phyloP scores from a whole-genome alignment of 1,140 invertebrate genomes.

The Spodoptera litura region DNA sequence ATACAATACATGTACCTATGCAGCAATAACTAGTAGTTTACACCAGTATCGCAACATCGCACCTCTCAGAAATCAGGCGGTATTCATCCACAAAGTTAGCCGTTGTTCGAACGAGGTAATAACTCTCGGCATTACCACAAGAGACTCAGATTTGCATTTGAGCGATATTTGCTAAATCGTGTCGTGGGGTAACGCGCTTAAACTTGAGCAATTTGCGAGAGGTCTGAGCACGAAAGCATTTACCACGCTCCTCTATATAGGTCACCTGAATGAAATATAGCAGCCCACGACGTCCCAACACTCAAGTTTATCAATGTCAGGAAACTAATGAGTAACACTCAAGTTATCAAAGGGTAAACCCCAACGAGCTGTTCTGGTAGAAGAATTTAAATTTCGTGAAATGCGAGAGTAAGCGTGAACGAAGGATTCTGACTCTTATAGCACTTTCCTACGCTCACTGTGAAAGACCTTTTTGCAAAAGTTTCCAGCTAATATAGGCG shows the following conservation, averaged over 20 bases:
- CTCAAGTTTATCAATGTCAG: slow-evolving; percentile 37
- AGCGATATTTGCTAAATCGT: slow-evolving; percentile 60
- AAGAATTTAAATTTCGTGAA: slow-evolving; percentile 34
- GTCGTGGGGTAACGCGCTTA: slow-evolving; percentile 53
- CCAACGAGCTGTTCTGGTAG: slow-evolving; percentile 25
- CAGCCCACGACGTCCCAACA: slow-evolving; percentile 11
- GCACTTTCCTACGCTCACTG: no score
- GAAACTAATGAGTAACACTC: slow-evolving; percentile 42
- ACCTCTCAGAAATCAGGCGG: slow-evolving; percentile 25
- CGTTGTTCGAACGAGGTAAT: slow-evolving; percentile 45
- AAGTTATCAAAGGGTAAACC: slow-evolving; percentile 33
- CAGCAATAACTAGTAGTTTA: slow-evolving; percentile 8
- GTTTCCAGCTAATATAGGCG: background rate
- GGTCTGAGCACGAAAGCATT: slow-evolving; percentile 31
- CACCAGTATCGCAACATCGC: slow-evolving; percentile 4
- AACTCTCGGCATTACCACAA: slow-evolving; percentile 39
- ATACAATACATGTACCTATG: no score
- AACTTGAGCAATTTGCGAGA: slow-evolving; percentile 59
- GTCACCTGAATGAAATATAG: slow-evolving; percentile 50
- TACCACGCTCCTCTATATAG: slow-evolving; percentile 39
- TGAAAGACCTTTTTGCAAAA: background rate
- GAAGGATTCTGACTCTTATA: no score
- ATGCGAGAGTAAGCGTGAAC: background rate
- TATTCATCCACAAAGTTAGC: slow-evolving; percentile 43
- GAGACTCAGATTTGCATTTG: slow-evolving; percentile 54